phyloP scores from a whole-genome alignment of 2,797 vertebrate genomes.

The Esox lucius region DNA sequence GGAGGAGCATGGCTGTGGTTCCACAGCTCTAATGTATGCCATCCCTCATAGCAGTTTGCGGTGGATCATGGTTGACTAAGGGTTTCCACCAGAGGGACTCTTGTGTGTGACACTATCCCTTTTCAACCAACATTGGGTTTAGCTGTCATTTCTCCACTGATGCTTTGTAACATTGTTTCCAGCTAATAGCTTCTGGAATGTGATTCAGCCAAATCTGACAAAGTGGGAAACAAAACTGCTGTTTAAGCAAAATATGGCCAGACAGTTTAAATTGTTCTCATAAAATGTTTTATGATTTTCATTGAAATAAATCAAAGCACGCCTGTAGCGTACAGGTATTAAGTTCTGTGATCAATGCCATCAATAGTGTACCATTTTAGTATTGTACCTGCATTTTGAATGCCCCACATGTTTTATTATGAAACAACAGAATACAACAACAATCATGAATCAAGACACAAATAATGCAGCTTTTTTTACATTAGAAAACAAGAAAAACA shows the following conservation, averaged over 20 bases:
- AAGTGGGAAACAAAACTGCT: neutral
- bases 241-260: slow-evolving; percentile 30
- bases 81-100: slow-evolving; percentile 49
- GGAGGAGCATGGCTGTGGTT: slow-evolving; percentile 35
- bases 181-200: neutral
- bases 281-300: neutral
- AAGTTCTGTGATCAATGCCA: neutral
- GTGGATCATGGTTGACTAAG: slow-evolving; percentile 62
- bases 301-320: neutral
- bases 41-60: slow-evolving; percentile 62
- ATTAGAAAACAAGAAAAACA: too few relatives aligned
- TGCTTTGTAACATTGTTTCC: slow-evolving; percentile 26
- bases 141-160: slow-evolving; percentile 36
- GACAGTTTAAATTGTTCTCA: slow-evolving; percentile 36
- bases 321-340: neutral
- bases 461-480: too few relatives aligned
- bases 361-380: slow-evolving; percentile 21
- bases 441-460: too few relatives aligned
- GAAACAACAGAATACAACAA: too few relatives aligned
- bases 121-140: slow-evolving; percentile 46
- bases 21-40: slow-evolving; percentile 50
- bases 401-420: too few relatives aligned
- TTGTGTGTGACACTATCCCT: slow-evolving; percentile 20
- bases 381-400: neutral
- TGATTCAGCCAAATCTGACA: neutral